These are phyloP conservation scores for Tachysurus vachellii DNA, from an alignment of 2,113 vertebrate genomes.

Conservation along the genomic window DNA sequence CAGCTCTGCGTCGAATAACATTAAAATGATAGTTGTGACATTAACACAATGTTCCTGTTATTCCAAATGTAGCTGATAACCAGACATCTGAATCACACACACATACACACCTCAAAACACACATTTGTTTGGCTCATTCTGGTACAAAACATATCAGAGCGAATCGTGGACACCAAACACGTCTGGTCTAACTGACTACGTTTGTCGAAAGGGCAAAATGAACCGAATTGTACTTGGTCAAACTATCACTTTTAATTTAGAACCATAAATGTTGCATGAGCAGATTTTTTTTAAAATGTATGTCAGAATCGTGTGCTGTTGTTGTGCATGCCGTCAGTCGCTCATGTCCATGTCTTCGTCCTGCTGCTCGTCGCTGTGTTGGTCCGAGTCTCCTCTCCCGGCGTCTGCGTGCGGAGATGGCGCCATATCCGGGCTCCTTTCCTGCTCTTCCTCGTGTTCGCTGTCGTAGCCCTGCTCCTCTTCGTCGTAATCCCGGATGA, in stretches of 20 bases:
- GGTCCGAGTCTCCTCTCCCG: conserved; percentile 82
- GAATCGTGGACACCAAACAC: not conserved
- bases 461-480: conserved; percentile 98
- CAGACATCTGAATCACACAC: not conserved
- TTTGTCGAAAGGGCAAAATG: not conserved
- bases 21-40: not conserved
- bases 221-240: not conserved
- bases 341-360: conserved; percentile 99
- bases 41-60: not conserved
- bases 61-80: not conserved
- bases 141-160: not conserved
- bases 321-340: conserved; percentile 73
- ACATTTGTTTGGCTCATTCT: not conserved
- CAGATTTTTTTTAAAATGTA: not conserved
- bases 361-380: conserved; percentile 93
- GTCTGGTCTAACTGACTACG: conserved; percentile 16
- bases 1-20: not conserved
- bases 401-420: conserved; percentile 78
- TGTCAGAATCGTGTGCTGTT: not conserved
- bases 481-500: conserved; percentile 96
- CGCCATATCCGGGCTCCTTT: conserved; percentile 73
- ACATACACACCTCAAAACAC: not conserved
- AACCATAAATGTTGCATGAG: conserved; percentile 1
- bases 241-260: not conserved
- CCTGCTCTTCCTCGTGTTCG: conserved; percentile 84